Conservation (phyloP, 2,797 vertebrate species). For the Clarias laeviceps region DNA sequence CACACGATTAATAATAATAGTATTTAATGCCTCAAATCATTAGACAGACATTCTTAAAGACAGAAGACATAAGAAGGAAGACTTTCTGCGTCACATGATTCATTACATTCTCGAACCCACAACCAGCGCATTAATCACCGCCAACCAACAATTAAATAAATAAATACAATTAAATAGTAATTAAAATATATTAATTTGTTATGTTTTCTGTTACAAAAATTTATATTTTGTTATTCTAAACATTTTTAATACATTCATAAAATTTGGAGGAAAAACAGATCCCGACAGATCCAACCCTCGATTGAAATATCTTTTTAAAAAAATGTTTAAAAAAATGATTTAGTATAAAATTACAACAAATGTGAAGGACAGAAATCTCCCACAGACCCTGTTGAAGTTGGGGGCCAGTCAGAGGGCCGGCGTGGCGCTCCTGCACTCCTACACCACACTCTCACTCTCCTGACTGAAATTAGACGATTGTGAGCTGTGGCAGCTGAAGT, state of each 20-base stretch:
- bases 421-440: constrained; percentile 39
- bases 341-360: neutral
- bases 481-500: constrained; percentile 84
- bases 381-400: neutral
- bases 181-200: constrained; percentile 7
- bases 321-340: neutral
- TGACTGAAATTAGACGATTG: constrained; percentile 73
- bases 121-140: neutral
- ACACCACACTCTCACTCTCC: constrained; percentile 80
- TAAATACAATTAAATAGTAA: constrained; percentile 12
- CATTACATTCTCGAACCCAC: neutral
- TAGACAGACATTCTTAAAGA: neutral
- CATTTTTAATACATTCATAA: neutral
- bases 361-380: neutral
- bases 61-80: neutral
- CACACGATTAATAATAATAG: neutral
- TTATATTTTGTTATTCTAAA: neutral
- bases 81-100: neutral
- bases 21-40: constrained; percentile 4
- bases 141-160: neutral
- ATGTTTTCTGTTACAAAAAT: neutral
- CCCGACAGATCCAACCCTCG: neutral
- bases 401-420: no score
- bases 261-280: neutral
- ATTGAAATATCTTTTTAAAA: neutral